phyloP scores from a whole-genome alignment of 1,140 invertebrate species.

The Cylas formicarius region DNA sequence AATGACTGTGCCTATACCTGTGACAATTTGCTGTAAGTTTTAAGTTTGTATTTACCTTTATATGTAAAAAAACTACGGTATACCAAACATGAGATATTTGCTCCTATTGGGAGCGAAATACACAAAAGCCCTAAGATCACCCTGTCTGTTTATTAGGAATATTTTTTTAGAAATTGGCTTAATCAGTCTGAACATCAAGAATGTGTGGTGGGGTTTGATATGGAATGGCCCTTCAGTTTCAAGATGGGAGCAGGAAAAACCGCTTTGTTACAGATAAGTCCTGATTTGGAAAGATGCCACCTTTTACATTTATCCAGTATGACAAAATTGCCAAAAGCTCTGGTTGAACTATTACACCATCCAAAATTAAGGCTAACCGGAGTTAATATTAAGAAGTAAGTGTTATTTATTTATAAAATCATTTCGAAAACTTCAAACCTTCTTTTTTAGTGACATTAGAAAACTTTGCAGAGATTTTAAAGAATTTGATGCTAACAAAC shows the following conservation, averaged over 20 bases:
- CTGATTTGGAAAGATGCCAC: conserved; percentile 44
- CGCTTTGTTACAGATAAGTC: conserved; percentile 52
- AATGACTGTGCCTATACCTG: conserved; percentile 47
- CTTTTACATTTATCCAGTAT: conserved; percentile 51
- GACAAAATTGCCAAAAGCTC: conserved; percentile 49
- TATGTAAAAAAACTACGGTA: too few species aligned
- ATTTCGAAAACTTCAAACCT: neutral
- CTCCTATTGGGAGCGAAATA: too few species aligned
- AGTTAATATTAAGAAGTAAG: conserved; percentile 58
- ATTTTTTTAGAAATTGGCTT: too few species aligned
- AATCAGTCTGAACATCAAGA: too few species aligned
- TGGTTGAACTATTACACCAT: conserved; percentile 49
- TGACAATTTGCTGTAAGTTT: conserved; percentile 51
- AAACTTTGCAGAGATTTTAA: conserved; percentile 56
- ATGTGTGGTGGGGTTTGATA: too few species aligned
- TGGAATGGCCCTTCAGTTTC: conserved; percentile 58
- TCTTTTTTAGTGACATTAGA: conserved; percentile 50
- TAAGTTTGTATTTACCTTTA: too few species aligned
- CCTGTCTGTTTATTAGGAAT: too few species aligned
- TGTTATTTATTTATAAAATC: too few species aligned
- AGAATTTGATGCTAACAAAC: conserved; percentile 46
- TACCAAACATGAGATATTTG: too few species aligned
- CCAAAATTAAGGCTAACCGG: conserved; percentile 53
- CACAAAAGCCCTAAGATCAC: too few species aligned
- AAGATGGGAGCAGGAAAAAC: conserved; percentile 54